A percentile compares a stretch with the other conserved stretches of the same genome.
These are phyloP conservation scores for Drosophila emarginata DNA, from an alignment of 2,888 invertebrate species.

Conservation along the genomic window DNA sequence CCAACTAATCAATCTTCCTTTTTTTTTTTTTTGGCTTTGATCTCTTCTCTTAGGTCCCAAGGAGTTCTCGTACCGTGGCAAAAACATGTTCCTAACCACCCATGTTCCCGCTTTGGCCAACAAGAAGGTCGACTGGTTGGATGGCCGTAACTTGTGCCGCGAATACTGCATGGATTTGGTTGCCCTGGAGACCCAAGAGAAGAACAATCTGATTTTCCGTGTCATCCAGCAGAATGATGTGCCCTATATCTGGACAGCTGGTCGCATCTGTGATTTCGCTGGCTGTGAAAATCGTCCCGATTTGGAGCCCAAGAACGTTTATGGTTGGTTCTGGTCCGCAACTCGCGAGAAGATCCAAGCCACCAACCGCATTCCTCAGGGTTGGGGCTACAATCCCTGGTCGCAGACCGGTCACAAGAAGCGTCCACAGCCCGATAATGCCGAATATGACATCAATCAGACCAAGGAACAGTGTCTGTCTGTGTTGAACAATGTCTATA, in stretches of 20 bases:
- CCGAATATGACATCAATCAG: constrained; percentile 94
- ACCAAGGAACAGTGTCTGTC: constrained; percentile 94
- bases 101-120: constrained; percentile 90
- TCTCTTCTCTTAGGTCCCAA: constrained; percentile 88
- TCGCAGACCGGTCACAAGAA: constrained; percentile 96
- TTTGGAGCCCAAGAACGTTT: constrained; percentile 92
- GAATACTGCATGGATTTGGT: constrained; percentile 97
- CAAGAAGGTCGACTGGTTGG: constrained; percentile 94
- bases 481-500: constrained; percentile 95
- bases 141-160: constrained; percentile 94
- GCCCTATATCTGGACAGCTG: constrained; percentile 96
- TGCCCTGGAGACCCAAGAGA: constrained; percentile 93
- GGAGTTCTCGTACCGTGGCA: constrained; percentile 93
- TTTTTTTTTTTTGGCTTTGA: too few species aligned
- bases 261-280: constrained; percentile 95
- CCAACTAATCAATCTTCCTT: constrained; percentile 19
- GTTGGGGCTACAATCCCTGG: constrained; percentile 92
- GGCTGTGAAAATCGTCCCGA: constrained; percentile 94
- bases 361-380: constrained; percentile 87
- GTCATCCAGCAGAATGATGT: constrained; percentile 94
- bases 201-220: constrained; percentile 94
- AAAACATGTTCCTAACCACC: constrained; percentile 94
- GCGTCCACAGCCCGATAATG: constrained; percentile 93
- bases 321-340: constrained; percentile 97
- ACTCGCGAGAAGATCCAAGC: constrained; percentile 93